These are phyloP conservation scores for Amblyornis subalaris DNA, from an alignment of 2,113 vertebrate species.

Conservation along the genomic window DNA sequence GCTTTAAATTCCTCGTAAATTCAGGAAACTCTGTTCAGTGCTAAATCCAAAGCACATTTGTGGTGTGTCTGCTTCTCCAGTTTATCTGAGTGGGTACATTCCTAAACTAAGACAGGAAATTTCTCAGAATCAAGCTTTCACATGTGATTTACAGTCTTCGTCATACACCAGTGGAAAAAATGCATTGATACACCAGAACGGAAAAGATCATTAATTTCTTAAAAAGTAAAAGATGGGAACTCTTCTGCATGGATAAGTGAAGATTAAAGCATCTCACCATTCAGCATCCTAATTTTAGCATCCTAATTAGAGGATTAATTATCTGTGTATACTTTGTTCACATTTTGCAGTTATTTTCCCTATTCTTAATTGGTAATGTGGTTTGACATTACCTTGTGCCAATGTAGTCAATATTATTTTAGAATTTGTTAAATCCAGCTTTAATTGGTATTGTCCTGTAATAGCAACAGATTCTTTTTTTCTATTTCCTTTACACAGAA, in stretches of 20 bases:
- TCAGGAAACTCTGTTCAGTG: not conserved
- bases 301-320: slow-evolving; percentile 24
- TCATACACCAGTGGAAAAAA: not conserved
- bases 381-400: not conserved
- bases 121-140: not conserved
- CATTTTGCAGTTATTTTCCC: not conserved
- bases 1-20: not conserved
- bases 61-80: not conserved
- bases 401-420: not conserved
- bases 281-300: slow-evolving; percentile 19
- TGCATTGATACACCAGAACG: not conserved
- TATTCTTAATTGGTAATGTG: not conserved
- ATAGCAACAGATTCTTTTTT: not conserved
- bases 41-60: not conserved
- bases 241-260: not conserved
- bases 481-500: not conserved
- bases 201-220: not conserved
- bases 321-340: not conserved
- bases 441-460: not conserved
- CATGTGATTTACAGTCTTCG: not conserved
- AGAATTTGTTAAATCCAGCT: not conserved
- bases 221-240: not conserved
- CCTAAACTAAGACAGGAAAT: not conserved
- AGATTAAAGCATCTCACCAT: not conserved
- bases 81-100: not conserved